These are phyloP conservation scores for Cylloceria caligata DNA, from an alignment of 2,888 invertebrate genomes.

Conservation along the genomic window DNA sequence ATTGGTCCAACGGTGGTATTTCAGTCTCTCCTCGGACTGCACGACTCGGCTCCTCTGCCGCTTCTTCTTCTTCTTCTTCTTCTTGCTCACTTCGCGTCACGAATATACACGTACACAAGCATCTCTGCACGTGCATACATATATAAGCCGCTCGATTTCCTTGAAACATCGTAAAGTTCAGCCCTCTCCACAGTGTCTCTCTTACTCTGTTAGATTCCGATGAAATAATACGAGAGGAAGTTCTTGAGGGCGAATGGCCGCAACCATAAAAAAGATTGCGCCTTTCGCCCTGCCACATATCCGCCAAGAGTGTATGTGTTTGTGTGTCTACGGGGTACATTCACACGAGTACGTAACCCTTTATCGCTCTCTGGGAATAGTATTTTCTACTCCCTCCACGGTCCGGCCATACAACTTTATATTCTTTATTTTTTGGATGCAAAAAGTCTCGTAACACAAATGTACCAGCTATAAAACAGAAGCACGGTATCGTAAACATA, in stretches of 20 bases:
- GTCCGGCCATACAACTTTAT: neutral
- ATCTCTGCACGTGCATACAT: neutral
- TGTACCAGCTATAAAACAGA: neutral
- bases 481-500: neutral
- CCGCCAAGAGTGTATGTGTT: neutral
- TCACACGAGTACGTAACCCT: neutral
- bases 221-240: slow-evolving; percentile 53
- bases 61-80: neutral
- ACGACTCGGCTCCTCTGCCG: slow-evolving; percentile 15
- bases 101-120: neutral
- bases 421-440: neutral
- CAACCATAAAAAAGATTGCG: slow-evolving; percentile 28
- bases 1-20: slow-evolving; percentile 70
- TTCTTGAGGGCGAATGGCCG: slow-evolving; percentile 35
- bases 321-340: neutral
- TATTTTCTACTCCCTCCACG: neutral
- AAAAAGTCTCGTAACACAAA: neutral
- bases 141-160: slow-evolving; percentile 52
- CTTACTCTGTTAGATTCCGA: slow-evolving; percentile 40
- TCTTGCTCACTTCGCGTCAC: neutral
- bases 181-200: no score
- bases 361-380: slow-evolving; percentile 10
- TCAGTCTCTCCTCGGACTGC: slow-evolving; percentile 55
- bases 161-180: slow-evolving; percentile 47
- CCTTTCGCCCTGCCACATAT: slow-evolving; percentile 25